A percentile compares a stretch with the other conserved stretches of the same genome.
phyloP scores from a whole-genome alignment of 2,797 vertebrate species.

The Lagocephalus sceleratus region DNA sequence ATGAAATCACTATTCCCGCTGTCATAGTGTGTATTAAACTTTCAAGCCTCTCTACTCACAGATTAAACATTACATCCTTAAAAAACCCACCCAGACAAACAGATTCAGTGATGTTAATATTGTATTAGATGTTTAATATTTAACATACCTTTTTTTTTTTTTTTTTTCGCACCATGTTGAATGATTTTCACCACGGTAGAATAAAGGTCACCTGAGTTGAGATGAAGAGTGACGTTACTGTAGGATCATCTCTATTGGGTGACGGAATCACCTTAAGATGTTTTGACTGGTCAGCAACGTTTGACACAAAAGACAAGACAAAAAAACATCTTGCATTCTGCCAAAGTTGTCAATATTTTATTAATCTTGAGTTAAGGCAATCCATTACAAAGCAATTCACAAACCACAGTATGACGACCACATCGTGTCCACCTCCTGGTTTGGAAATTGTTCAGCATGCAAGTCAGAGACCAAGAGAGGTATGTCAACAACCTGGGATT shows the following conservation, averaged over 20 bases:
- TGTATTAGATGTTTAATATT: neutral
- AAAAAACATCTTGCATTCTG: slow-evolving; percentile 51
- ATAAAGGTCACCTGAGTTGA: too few relatives aligned
- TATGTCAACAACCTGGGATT: slow-evolving; percentile 73
- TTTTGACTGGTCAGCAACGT: neutral
- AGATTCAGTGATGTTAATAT: neutral
- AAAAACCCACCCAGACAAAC: neutral
- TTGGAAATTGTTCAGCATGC: slow-evolving; percentile 81
- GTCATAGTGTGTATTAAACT: too few relatives aligned
- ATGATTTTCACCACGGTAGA: too few relatives aligned
- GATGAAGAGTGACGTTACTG: too few relatives aligned
- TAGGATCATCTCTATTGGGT: too few relatives aligned
- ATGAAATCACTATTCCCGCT: too few relatives aligned
- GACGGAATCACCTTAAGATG: neutral
- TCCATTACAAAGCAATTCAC: slow-evolving; percentile 84
- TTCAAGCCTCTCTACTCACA: too few relatives aligned
- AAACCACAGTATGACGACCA: slow-evolving; percentile 78
- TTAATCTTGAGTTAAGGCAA: slow-evolving; percentile 82
- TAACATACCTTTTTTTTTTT: too few relatives aligned
- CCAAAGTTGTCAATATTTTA: slow-evolving; percentile 76
- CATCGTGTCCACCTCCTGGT: slow-evolving; percentile 75
- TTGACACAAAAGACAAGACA: slow-evolving; percentile 25
- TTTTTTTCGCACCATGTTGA: too few relatives aligned
- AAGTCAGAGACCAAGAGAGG: slow-evolving; percentile 75
- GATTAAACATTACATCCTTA: too few relatives aligned